These are phyloP conservation scores for Epinotia bilunana DNA, from an alignment of 2,888 invertebrate genomes.

Conservation along the genomic window DNA sequence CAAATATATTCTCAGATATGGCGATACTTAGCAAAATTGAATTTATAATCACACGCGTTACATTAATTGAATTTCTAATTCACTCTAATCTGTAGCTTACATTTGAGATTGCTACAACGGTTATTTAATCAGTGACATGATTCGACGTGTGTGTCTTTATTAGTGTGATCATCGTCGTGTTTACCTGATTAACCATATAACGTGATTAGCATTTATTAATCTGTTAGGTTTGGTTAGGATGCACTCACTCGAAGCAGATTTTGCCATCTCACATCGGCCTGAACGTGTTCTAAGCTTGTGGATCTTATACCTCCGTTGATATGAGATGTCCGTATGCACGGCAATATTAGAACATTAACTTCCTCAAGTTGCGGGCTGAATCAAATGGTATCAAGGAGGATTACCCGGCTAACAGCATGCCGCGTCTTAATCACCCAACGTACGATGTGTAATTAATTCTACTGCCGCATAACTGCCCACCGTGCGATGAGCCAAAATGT, in stretches of 20 bases:
- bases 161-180: neutral
- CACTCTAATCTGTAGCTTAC: slow-evolving; percentile 33
- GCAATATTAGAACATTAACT: slow-evolving; percentile 29
- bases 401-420: slow-evolving; percentile 38
- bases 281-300: slow-evolving; percentile 3
- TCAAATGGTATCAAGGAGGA: slow-evolving; percentile 38
- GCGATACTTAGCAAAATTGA: slow-evolving; percentile 41
- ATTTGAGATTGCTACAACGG: slow-evolving; percentile 23
- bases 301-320: neutral
- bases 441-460: slow-evolving; percentile 42
- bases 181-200: neutral
- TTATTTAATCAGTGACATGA: slow-evolving; percentile 23
- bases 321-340: neutral
- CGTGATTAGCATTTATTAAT: slow-evolving; percentile 2
- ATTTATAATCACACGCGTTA: slow-evolving; percentile 40
- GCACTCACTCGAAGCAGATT: slow-evolving; percentile 9
- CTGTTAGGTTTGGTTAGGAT: too few species aligned
- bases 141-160: neutral
- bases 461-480: slow-evolving; percentile 39
- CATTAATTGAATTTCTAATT: slow-evolving; percentile 41
- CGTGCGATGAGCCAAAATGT: slow-evolving; percentile 29
- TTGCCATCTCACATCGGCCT: neutral
- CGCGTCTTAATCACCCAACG: slow-evolving; percentile 42
- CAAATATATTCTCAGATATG: slow-evolving; percentile 38
- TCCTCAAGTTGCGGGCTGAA: slow-evolving; percentile 28